Evolutionary conservation across 2,113 vertebrate genomes (phyloP), one percentile per base, ranked within the genome.

Genomic region (Budorcas taxicolor): DNA sequence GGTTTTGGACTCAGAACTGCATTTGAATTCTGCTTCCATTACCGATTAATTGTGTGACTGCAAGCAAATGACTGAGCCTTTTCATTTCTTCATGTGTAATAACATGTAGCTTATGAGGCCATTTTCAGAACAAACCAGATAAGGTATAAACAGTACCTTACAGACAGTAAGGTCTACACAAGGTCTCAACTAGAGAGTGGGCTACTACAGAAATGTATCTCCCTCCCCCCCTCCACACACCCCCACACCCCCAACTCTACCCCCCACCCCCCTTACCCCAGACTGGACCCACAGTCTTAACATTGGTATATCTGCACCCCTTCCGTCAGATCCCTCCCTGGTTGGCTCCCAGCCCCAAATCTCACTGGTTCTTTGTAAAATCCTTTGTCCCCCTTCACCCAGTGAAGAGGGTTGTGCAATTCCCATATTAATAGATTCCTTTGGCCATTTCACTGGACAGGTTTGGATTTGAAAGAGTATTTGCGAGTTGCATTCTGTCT

Each of bases 381-480:
- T 43, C 84, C 53, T 80, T 23, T 81, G 23, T 92, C 76, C 55
- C 40, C 81, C 47, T 89, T 84, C 97, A 98, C 93, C 97, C 97
- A 89, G 4, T 97, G 97, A 98, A 83, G 97, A 98, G 98, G 91
- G 86, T 31, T 91, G 87, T 97, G 94, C 62, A 94, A 93, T 67
- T 98, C 98, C 98, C 97, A 95, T 93, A 95, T 93, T 95, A 98
- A 98, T 98, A 91, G 87, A 92, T 97, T 97, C 90, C 90, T 99
- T 98, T 98, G 98, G 97, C 98, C 96, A 83, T 91, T 98, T 99
- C 97, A 84, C 98, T 97, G 98, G 87, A 94, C 93, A 95, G 91
- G 93, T 98, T 98, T 98, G 98, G 98, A 99, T 99, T 98, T 99
- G 98, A 98, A 99, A 99, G 99, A 98, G 98, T 98, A 98, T 99